Percentiles rank a stretch among this genome's conserved stretches.
These are phyloP conservation scores for Manacus vitellinus DNA, from an alignment of 2,113 vertebrate species.

Conservation along the genomic window DNA sequence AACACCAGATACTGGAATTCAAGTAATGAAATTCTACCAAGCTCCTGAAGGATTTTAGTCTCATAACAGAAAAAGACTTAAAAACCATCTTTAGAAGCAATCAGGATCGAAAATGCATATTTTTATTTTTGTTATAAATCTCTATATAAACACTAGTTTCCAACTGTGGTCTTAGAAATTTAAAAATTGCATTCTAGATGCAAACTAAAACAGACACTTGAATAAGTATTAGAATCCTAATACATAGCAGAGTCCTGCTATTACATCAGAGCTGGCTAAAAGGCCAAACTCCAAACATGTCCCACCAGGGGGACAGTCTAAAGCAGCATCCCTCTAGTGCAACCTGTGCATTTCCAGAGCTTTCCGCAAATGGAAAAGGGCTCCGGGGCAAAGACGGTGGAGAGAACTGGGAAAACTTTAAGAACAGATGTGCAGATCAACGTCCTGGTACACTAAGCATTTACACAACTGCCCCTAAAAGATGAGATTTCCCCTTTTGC, in stretches of 20 bases:
- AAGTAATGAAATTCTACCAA: background rate
- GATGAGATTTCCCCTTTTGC: background rate
- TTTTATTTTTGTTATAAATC: background rate
- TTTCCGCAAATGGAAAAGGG: fast-evolving
- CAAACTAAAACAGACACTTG: background rate
- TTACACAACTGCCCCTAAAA: background rate
- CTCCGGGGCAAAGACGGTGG: background rate
- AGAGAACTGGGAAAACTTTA: background rate
- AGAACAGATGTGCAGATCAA: background rate
- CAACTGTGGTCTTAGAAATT: background rate
- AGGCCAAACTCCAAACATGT: background rate
- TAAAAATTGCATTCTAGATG: background rate
- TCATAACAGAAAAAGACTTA: background rate
- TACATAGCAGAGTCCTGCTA: background rate
- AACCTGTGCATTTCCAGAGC: background rate
- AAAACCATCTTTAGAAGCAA: background rate
- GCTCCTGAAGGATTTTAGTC: background rate
- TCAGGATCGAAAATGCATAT: background rate
- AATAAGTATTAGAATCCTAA: background rate
- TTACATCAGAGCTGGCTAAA: background rate
- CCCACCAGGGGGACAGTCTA: background rate
- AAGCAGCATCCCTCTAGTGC: background rate
- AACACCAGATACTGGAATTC: background rate
- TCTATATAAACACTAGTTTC: background rate
- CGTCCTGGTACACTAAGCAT: background rate